These are phyloP conservation scores for Cheirogaleus medius DNA, from an alignment of 2,113 vertebrate genomes.

Conservation along the genomic window DNA sequence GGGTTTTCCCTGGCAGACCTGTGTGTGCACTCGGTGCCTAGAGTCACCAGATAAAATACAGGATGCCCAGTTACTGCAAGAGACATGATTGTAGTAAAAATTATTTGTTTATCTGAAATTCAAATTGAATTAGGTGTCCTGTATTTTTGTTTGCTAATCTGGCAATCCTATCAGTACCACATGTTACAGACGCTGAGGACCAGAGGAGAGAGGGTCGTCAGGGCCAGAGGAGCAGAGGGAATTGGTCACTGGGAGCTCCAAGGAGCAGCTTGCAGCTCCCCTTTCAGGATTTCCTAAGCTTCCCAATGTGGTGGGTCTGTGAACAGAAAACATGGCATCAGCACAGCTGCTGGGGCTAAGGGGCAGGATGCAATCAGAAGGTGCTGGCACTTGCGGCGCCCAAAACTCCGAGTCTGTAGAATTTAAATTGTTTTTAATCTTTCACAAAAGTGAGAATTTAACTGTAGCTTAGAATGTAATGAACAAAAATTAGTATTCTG, in stretches of 20 bases:
- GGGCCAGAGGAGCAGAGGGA: background rate
- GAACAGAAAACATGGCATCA: background rate
- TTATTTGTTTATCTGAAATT: background rate
- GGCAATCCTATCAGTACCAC: background rate
- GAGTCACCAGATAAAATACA: background rate
- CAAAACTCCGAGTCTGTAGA: background rate
- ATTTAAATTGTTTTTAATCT: background rate
- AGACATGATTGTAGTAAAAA: background rate
- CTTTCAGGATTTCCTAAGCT: background rate
- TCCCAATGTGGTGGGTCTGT: background rate
- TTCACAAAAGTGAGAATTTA: background rate
- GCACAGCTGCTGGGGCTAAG: background rate
- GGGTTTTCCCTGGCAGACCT: background rate
- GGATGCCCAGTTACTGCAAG: background rate
- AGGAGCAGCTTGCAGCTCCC: background rate
- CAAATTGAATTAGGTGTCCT: background rate
- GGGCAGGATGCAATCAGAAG: background rate
- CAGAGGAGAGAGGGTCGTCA: no score
- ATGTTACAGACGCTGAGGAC: background rate
- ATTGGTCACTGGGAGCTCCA: accelerated
- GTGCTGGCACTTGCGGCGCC: background rate
- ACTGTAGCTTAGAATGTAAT: background rate
- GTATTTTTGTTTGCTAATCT: background rate
- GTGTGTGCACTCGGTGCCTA: background rate
- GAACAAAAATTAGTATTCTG: background rate